Conservation (phyloP, 2,888 invertebrate genomes). For the Eretmocerus hayati region DNA sequence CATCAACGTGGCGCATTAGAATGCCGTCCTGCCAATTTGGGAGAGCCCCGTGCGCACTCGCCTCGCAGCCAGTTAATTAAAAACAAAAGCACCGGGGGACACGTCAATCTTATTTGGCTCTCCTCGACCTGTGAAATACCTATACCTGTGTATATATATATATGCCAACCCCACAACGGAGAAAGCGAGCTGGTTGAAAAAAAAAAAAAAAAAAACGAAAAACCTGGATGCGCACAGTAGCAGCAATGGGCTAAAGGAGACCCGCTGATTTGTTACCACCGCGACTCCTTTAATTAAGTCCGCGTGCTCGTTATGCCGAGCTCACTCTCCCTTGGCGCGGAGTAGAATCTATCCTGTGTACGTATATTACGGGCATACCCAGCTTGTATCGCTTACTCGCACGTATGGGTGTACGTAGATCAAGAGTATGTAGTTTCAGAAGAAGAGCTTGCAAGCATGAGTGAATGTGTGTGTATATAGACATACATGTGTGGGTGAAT, state of each 20-base stretch:
- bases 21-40: constrained; percentile 42
- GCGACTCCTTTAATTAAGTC: constrained; percentile 39
- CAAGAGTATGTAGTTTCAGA: too few relatives aligned
- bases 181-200: constrained; percentile 8
- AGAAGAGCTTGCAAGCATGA: too few relatives aligned
- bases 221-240: constrained; percentile 2
- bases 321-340: constrained; percentile 15
- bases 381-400: neutral
- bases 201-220: constrained; percentile 3
- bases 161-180: constrained; percentile 19
- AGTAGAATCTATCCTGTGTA: too few relatives aligned
- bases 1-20: constrained; percentile 36
- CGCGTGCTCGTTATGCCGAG: constrained; percentile 32
- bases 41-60: too few relatives aligned
- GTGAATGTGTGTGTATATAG: too few relatives aligned
- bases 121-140: constrained; percentile 14
- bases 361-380: too few relatives aligned
- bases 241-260: neutral
- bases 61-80: constrained; percentile 37
- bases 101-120: constrained; percentile 41
- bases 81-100: constrained; percentile 40
- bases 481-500: too few relatives aligned
- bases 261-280: constrained; percentile 30
- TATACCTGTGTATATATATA: neutral
- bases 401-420: neutral